Evolutionary conservation across 2,888 invertebrate species (phyloP).

Genomic region (Caenorhabditis auriculariae): DNA sequence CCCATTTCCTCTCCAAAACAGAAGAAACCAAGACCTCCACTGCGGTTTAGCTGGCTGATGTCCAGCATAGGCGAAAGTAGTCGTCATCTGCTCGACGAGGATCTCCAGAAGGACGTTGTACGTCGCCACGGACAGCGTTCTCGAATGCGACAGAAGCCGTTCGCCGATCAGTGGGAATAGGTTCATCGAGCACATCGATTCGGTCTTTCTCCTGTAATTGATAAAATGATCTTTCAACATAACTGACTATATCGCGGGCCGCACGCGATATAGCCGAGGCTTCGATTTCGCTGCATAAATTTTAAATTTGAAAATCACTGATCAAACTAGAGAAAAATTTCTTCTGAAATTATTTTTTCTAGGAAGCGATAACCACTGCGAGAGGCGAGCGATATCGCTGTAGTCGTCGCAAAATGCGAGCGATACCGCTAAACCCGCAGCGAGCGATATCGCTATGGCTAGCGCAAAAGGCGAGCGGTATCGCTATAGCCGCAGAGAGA

Average conservation of each 20-base stretch:
- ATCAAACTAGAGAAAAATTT: background rate
- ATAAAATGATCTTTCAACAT: conserved; percentile 13
- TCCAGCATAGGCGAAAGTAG: conserved; percentile 87
- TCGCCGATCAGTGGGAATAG: conserved; percentile 93
- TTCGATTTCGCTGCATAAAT: too few species aligned
- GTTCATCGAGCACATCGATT: conserved; percentile 98
- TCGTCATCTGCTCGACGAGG: conserved; percentile 91
- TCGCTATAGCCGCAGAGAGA: too few species aligned
- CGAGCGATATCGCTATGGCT: too few species aligned
- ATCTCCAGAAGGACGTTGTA: conserved; percentile 95
- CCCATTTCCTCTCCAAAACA: too few species aligned
- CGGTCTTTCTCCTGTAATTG: conserved; percentile 84
- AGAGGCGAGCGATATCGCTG: too few species aligned
- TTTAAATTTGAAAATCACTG: too few species aligned
- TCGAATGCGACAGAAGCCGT: conserved; percentile 83
- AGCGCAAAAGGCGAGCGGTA: too few species aligned
- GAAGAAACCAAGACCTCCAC: conserved; percentile 75
- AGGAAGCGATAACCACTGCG: too few species aligned
- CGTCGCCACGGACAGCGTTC: conserved; percentile 85
- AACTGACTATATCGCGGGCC: background rate
- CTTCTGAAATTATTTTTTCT: too few species aligned
- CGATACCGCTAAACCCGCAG: too few species aligned
- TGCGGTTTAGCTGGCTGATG: conserved; percentile 72
- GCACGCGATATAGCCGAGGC: too few species aligned
- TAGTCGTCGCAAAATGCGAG: too few species aligned